Percentiles rank a stretch among this genome's conserved stretches.
phyloP scores from a whole-genome alignment of 2,113 vertebrate genomes.

The Scomber colias region DNA sequence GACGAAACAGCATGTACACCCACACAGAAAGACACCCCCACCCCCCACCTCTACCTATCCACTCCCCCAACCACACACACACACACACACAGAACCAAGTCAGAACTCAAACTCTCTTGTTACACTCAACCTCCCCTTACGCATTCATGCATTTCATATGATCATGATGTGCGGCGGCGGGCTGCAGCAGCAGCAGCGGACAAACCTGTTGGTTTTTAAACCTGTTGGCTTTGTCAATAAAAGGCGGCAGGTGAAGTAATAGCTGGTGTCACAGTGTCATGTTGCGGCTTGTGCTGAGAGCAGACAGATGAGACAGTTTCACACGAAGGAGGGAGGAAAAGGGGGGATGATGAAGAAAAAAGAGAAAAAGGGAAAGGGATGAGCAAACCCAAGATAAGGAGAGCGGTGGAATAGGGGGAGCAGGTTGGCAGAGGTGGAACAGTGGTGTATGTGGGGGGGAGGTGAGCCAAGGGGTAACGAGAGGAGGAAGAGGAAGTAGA shows the following conservation, averaged over 20 bases:
- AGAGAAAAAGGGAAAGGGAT: constrained; percentile 43
- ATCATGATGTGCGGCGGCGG: background rate
- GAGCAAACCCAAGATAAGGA: constrained; percentile 14
- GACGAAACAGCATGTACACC: background rate
- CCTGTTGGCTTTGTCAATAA: constrained; percentile 80
- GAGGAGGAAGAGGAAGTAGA: constrained; percentile 23
- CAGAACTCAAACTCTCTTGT: constrained; percentile 25
- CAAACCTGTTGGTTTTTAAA: constrained; percentile 35
- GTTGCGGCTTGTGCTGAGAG: constrained; percentile 81
- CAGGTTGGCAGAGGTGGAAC: background rate
- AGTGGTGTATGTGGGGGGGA: too few relatives aligned
- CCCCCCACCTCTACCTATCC: too few relatives aligned
- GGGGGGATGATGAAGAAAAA: constrained; percentile 11
- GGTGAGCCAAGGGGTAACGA: background rate
- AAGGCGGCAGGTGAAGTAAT: constrained; percentile 82
- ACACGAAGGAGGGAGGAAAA: constrained; percentile 72
- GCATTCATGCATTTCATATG: background rate
- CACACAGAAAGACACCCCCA: background rate
- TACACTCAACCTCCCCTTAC: constrained; percentile 33
- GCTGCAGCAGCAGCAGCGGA: constrained; percentile 38
- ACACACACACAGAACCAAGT: background rate
- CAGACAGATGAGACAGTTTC: constrained; percentile 77
- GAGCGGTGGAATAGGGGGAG: constrained; percentile 3
- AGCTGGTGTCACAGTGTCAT: constrained; percentile 76
- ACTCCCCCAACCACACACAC: background rate